phyloP scores from a whole-genome alignment of 2,888 invertebrate species.

The Meteorus colon region DNA sequence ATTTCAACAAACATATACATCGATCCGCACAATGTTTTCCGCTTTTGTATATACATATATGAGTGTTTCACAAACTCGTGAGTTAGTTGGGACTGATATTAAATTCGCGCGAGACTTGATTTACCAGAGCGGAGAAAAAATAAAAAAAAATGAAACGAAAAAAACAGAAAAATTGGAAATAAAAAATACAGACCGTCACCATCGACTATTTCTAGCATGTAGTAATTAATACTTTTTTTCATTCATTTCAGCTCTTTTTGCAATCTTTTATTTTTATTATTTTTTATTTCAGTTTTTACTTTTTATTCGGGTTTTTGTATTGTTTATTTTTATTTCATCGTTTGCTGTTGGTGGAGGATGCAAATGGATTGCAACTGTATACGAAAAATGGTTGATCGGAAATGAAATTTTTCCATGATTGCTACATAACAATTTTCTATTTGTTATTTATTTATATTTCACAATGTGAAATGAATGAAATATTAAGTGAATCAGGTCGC shows the following conservation, averaged over 20 bases:
- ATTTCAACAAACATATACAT: constrained; percentile 41
- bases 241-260: too few relatives aligned
- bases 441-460: neutral
- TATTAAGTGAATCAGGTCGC: neutral
- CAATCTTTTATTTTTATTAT: neutral
- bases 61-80: constrained; percentile 28
- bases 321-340: neutral
- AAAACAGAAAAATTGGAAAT: neutral
- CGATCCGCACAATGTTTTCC: constrained; percentile 35
- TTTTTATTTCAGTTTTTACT: neutral
- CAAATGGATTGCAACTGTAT: neutral
- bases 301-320: neutral
- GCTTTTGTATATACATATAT: constrained; percentile 20
- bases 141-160: neutral
- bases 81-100: constrained; percentile 37
- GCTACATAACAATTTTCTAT: neutral
- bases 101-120: constrained; percentile 40
- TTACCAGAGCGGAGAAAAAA: constrained; percentile 19
- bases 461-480: neutral
- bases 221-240: neutral
- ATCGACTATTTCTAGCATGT: neutral
- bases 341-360: neutral
- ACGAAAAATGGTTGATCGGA: neutral
- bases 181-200: neutral
- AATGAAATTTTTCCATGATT: neutral